Percentiles rank a stretch among this genome's conserved stretches.
Evolutionary conservation across 2,888 invertebrate species (phyloP).

Genomic region (Drosophila prolongata): DNA sequence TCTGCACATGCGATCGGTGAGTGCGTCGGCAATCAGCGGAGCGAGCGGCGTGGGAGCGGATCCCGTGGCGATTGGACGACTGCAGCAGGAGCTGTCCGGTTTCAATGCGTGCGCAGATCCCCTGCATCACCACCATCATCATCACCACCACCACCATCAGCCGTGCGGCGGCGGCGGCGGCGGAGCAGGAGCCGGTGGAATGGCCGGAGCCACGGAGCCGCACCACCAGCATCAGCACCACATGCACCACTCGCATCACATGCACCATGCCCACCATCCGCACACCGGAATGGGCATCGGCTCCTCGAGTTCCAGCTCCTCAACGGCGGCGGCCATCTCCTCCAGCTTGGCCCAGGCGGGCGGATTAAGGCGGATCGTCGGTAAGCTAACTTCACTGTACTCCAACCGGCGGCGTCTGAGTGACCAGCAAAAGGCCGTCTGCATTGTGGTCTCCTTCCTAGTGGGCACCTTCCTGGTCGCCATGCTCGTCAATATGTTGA

Average conservation of each 20-base stretch:
- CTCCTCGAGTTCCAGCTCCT: conserved; percentile 23
- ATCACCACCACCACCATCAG: conserved; percentile 81
- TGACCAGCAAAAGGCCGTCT: conserved; percentile 83
- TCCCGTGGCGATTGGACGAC: conserved; percentile 58
- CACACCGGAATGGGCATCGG: conserved; percentile 21
- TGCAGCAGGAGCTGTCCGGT: conserved; percentile 77
- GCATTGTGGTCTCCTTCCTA: conserved; percentile 83
- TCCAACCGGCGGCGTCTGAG: conserved; percentile 82
- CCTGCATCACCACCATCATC: conserved; percentile 81
- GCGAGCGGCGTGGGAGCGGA: conserved; percentile 64
- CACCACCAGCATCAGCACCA: conserved; percentile 65
- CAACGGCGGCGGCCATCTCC: conserved; percentile 32
- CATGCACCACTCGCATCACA: conserved; percentile 70
- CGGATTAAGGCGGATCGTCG: conserved; percentile 85
- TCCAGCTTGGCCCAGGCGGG: conserved; percentile 77
- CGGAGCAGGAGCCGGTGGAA: conserved; percentile 14
- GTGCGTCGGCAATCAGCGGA: conserved; percentile 81
- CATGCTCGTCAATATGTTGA: conserved; percentile 82
- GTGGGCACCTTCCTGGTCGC: conserved; percentile 83
- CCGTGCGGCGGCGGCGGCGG: conserved; percentile 45
- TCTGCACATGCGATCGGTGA: conserved; percentile 81
- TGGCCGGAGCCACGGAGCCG: conserved; percentile 46
- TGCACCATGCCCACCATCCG: conserved; percentile 64
- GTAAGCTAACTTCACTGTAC: conserved; percentile 80
- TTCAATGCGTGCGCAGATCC: conserved; percentile 82